A percentile compares a stretch with the other conserved stretches of the same genome.
Conservation (phyloP, 2,888 invertebrate genomes). For the Pseudeuparius sepicola region DNA sequence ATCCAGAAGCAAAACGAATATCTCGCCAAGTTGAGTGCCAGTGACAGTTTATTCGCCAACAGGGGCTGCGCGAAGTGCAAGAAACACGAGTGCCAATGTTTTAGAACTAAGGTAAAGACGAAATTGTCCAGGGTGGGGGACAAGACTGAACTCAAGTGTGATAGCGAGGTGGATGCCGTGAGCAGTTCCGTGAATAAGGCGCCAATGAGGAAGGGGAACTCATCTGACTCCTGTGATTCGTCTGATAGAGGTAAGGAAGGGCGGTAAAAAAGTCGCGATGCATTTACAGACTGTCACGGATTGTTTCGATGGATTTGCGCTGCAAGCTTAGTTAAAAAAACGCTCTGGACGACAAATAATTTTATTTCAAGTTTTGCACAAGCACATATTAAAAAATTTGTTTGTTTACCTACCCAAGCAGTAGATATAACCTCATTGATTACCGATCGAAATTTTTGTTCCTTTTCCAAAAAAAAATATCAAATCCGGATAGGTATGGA, state of each 20-base stretch:
- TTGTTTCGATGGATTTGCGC: too few species aligned
- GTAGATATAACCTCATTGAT: too few species aligned
- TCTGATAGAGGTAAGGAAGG: constrained; percentile 32
- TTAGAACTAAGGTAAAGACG: background rate
- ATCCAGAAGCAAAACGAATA: constrained; percentile 50
- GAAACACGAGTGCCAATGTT: constrained; percentile 30
- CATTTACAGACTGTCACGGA: too few species aligned
- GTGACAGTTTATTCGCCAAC: constrained; percentile 29
- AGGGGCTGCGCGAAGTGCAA: constrained; percentile 40
- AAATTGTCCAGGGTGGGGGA: background rate
- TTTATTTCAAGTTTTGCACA: too few species aligned
- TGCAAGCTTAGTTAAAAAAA: too few species aligned
- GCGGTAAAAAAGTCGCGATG: too few species aligned
- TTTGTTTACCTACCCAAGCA: too few species aligned
- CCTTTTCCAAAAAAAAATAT: too few species aligned
- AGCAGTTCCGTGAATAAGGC: constrained; percentile 30
- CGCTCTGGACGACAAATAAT: too few species aligned
- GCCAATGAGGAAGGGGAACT: constrained; percentile 29
- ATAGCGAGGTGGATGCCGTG: constrained; percentile 22
- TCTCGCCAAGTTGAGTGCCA: constrained; percentile 45
- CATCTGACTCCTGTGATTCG: constrained; percentile 37
- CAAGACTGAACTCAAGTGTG: constrained; percentile 15
- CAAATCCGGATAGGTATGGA: too few species aligned
- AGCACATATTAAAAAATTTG: too few species aligned
- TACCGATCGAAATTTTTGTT: too few species aligned